A percentile compares a stretch with the other conserved stretches of the same genome.
Conservation (phyloP, 1,140 invertebrate genomes). For the Mamestra configurata region DNA sequence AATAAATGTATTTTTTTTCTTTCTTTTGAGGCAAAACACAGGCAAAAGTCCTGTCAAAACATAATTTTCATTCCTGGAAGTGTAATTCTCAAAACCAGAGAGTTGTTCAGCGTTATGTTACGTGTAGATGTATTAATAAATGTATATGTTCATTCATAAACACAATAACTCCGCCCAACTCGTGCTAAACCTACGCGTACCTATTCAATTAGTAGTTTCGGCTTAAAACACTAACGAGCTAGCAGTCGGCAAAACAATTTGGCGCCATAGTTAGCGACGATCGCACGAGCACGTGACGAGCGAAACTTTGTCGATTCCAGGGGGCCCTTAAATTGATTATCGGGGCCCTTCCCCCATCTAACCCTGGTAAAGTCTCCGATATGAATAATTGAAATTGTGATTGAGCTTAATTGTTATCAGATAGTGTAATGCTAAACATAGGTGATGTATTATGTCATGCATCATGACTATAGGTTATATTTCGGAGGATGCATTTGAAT, state of each 20-base stretch:
- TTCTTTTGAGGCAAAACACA: too few species aligned
- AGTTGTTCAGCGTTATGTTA: too few species aligned
- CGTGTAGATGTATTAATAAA: background rate
- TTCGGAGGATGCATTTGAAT: too few species aligned
- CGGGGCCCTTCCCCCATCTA: slow-evolving; percentile 32
- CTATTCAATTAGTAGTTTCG: slow-evolving; percentile 57
- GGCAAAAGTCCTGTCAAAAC: too few species aligned
- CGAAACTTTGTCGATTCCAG: slow-evolving; percentile 34
- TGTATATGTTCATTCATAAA: background rate
- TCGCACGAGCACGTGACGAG: slow-evolving; percentile 38
- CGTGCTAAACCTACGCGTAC: slow-evolving; percentile 21
- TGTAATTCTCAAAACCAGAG: too few species aligned
- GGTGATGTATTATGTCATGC: background rate
- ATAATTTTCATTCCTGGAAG: too few species aligned
- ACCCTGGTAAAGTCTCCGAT: slow-evolving; percentile 45
- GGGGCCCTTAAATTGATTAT: slow-evolving; percentile 53
- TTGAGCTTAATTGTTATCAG: slow-evolving; percentile 38
- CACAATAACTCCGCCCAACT: slow-evolving; percentile 1
- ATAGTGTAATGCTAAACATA: background rate
- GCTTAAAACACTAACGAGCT: slow-evolving; percentile 55
- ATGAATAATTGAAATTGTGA: slow-evolving; percentile 50
- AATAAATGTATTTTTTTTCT: too few species aligned
- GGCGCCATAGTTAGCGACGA: slow-evolving; percentile 43
- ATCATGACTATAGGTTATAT: too few species aligned
- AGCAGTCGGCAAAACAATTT: slow-evolving; percentile 56